These are phyloP conservation scores for Spondyliosoma cantharus DNA, from an alignment of 2,797 vertebrate genomes.

Conservation along the genomic window DNA sequence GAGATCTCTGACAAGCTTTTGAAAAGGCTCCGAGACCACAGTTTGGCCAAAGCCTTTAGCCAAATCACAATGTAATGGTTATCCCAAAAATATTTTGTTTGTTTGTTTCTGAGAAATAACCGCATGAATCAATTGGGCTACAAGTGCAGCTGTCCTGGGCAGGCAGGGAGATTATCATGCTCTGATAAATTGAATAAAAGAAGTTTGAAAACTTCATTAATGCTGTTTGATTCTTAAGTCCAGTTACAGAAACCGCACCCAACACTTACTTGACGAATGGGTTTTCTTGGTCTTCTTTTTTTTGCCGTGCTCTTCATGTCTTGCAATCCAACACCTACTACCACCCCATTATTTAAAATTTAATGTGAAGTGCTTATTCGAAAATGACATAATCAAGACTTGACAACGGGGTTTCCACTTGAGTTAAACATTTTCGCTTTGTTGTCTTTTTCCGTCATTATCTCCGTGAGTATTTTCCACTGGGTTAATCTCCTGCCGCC, in stretches of 20 bases:
- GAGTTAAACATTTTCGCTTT: conserved; percentile 58
- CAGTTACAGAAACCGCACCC: background rate
- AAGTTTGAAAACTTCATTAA: background rate
- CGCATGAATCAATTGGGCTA: background rate
- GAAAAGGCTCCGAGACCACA: background rate
- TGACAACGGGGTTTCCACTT: conserved; percentile 73
- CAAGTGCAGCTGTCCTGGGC: background rate
- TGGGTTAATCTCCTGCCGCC: conserved; percentile 77
- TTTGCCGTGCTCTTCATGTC: conserved; percentile 16
- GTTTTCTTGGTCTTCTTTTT: conserved; percentile 2
- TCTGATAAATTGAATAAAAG: conserved; percentile 4
- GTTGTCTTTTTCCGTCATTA: conserved; percentile 80
- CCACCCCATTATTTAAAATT: conserved; percentile 26
- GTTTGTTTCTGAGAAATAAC: background rate
- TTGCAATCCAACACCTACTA: conserved; percentile 3
- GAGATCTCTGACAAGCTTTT: background rate
- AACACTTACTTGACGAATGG: background rate
- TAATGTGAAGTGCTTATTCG: conserved; percentile 26
- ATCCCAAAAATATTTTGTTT: background rate
- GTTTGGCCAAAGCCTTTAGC: background rate
- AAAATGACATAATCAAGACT: conserved; percentile 59
- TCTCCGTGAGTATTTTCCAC: conserved; percentile 81
- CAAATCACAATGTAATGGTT: background rate
- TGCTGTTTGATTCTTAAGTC: background rate
- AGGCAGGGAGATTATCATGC: background rate